These are phyloP conservation scores for Acanthornis magna DNA, from an alignment of 2,797 vertebrate genomes.

Conservation along the genomic window DNA sequence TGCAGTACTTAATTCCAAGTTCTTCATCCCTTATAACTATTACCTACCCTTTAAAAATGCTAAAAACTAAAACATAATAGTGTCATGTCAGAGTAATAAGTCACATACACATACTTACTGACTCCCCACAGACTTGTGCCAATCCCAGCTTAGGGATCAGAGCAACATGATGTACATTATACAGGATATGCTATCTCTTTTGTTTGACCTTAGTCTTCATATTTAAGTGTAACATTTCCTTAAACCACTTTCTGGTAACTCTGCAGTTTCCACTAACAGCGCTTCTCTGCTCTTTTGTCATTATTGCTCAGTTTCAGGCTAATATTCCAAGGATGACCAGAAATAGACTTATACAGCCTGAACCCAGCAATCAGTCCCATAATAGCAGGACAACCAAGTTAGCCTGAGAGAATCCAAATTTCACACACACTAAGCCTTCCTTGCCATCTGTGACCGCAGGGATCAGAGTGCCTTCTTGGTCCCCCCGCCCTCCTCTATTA, in stretches of 20 bases:
- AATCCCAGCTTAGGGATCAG: conserved; percentile 73
- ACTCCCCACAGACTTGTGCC: conserved; percentile 78
- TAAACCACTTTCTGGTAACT: conserved; percentile 64
- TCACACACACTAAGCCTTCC: background rate
- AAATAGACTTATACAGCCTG: background rate
- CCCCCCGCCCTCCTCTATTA: rapidly evolving
- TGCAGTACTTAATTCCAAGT: conserved; percentile 93
- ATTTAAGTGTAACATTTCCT: conserved; percentile 71
- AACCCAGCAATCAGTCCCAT: rapidly evolving
- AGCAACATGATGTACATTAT: conserved; percentile 65
- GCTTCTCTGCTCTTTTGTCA: background rate
- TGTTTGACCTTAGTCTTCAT: conserved; percentile 75
- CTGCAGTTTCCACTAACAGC: conserved; percentile 24
- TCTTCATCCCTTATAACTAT: conserved; percentile 95
- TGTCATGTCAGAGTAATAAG: conserved; percentile 90
- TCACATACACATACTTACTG: conserved; percentile 85
- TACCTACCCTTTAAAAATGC: conserved; percentile 98
- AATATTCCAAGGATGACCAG: background rate
- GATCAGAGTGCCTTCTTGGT: background rate
- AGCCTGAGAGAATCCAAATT: background rate
- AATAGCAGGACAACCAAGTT: background rate
- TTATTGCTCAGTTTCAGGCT: background rate
- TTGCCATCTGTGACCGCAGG: background rate
- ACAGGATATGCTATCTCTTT: conserved; percentile 49
- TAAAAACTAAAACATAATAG: conserved; percentile 93